A percentile compares a stretch with the other conserved stretches of the same genome.
Conservation (phyloP, 2,888 invertebrate genomes). For the Fabriciana adippe region DNA sequence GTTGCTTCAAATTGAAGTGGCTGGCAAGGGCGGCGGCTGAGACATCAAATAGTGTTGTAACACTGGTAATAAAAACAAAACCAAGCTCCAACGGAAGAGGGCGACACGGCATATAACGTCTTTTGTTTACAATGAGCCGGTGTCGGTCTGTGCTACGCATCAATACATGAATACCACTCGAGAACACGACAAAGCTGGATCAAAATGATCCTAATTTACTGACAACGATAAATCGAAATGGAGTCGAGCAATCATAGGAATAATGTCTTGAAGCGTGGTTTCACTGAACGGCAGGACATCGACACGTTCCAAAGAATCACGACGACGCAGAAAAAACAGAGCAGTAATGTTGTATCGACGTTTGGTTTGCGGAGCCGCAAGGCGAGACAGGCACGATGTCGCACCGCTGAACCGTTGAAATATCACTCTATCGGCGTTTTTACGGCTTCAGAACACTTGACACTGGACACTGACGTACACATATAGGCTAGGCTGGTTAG, state of each 20-base stretch:
- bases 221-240: slow-evolving; percentile 27
- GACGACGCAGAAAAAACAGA: slow-evolving; percentile 46
- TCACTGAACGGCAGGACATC: slow-evolving; percentile 40
- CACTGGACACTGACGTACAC: slow-evolving; percentile 48
- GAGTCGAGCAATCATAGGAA: slow-evolving; percentile 24
- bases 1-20: slow-evolving; percentile 37
- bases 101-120: slow-evolving; percentile 47
- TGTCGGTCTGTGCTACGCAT: slow-evolving; percentile 27
- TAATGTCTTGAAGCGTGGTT: slow-evolving; percentile 31
- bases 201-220: slow-evolving; percentile 19
- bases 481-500: slow-evolving; percentile 25
- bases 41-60: slow-evolving; percentile 32
- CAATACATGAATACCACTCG: slow-evolving; percentile 26
- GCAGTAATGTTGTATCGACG: slow-evolving; percentile 63
- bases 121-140: slow-evolving; percentile 44
- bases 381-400: slow-evolving; percentile 55
- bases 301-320: slow-evolving; percentile 44
- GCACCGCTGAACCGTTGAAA: slow-evolving; percentile 57
- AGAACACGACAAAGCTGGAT: slow-evolving; percentile 22
- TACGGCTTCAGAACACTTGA: slow-evolving; percentile 56
- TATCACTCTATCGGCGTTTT: slow-evolving; percentile 62
- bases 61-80: slow-evolving; percentile 37
- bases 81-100: slow-evolving; percentile 36
- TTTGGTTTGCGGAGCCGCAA: slow-evolving; percentile 50
- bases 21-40: slow-evolving; percentile 56